A percentile compares a stretch with the other conserved stretches of the same genome.
phyloP scores from a whole-genome alignment of 35 echinoderm and acorn worm species.

The Holothuria glaberrima region DNA sequence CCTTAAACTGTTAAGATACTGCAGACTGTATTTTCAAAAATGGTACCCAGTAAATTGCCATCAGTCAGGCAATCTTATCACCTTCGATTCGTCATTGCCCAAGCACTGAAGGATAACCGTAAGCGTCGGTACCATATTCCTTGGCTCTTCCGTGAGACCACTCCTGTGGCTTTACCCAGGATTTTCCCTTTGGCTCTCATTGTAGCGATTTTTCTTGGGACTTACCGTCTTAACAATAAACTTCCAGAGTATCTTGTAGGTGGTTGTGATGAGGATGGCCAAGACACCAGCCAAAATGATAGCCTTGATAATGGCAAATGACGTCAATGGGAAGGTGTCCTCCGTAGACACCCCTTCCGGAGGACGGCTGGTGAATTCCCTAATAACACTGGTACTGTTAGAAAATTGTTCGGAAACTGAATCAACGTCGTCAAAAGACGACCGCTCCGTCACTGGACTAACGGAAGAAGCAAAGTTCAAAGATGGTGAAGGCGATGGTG shows the following conservation, averaged over 20 bases:
- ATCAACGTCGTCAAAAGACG: background rate
- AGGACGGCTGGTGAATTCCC: background rate
- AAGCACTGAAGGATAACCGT: no score
- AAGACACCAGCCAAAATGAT: slow-evolving; percentile 35
- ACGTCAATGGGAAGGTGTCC: slow-evolving; percentile 40
- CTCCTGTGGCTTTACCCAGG: slow-evolving; percentile 2
- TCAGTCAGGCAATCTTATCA: no score
- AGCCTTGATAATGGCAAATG: slow-evolving; percentile 50
- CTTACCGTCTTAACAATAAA: slow-evolving; percentile 29
- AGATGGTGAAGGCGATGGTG: slow-evolving; percentile 27
- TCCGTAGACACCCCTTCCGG: background rate
- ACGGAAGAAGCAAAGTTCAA: background rate
- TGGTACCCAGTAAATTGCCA: no score
- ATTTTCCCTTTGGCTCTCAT: slow-evolving; percentile 8
- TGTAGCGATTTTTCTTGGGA: slow-evolving; percentile 43
- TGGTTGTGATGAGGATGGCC: slow-evolving; percentile 47
- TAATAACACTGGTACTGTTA: background rate
- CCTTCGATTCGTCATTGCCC: no score
- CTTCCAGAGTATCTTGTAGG: slow-evolving; percentile 51
- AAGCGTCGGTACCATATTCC: no score
- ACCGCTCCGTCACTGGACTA: slow-evolving; percentile 21
- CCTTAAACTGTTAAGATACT: no score
- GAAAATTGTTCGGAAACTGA: slow-evolving; percentile 21
- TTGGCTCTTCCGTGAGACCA: no score
- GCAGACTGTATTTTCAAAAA: no score